Conservation (phyloP, 2,888 invertebrate species). For the Suillia variegata region DNA sequence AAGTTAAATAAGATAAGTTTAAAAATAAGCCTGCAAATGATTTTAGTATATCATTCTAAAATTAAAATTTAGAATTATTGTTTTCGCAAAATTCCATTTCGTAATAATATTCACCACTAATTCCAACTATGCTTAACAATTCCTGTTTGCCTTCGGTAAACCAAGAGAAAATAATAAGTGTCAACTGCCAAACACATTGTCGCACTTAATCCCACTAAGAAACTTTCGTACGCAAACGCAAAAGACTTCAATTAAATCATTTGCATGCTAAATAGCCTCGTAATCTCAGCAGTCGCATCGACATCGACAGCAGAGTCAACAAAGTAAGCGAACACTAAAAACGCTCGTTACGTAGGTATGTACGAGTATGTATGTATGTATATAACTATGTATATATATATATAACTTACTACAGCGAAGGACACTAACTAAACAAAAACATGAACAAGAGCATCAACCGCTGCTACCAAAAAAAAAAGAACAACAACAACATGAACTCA, state of each 20-base stretch:
- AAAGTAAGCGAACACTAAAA: background rate
- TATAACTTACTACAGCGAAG: background rate
- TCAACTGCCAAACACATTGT: background rate
- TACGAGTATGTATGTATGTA: too few relatives aligned
- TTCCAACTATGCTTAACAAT: too few relatives aligned
- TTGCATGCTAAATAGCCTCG: slow-evolving; percentile 40
- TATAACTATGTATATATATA: too few relatives aligned
- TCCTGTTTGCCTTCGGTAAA: too few relatives aligned
- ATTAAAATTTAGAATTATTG: too few relatives aligned
- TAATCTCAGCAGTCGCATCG: slow-evolving; percentile 13
- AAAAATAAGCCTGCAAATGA: too few relatives aligned
- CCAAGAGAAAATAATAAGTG: background rate
- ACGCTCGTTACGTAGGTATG: background rate
- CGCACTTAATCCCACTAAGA: background rate
- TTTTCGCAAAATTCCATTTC: too few relatives aligned
- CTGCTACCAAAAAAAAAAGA: slow-evolving; percentile 13
- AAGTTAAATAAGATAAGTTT: too few relatives aligned
- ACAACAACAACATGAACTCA: slow-evolving; percentile 18
- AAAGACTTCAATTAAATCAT: slow-evolving; percentile 41
- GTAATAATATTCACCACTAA: too few relatives aligned
- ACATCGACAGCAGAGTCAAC: slow-evolving; percentile 21
- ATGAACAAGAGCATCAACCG: background rate
- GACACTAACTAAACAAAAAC: background rate
- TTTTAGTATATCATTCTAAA: too few relatives aligned
- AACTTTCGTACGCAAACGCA: background rate